Evolutionary conservation across 37 sponge, comb jelly and placozoan genomes (phyloP).

Genomic region (Ianthella basta): DNA sequence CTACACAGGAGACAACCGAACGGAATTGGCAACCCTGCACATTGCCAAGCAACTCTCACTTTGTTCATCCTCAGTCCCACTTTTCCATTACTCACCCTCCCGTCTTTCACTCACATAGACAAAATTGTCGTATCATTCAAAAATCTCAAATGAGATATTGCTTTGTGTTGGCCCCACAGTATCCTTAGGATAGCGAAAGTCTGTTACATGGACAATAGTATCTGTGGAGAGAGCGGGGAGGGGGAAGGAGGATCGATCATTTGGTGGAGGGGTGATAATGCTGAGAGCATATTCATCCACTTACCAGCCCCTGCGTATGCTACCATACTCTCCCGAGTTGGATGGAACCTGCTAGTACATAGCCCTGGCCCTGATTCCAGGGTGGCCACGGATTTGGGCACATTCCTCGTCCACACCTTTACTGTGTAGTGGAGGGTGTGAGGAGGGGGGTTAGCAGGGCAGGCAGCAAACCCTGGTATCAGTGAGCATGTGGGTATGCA

Average conservation of each 20-base stretch:
- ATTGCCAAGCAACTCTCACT: too few relatives aligned
- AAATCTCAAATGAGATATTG: slow-evolving; percentile 80
- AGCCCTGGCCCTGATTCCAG: slow-evolving; percentile 65
- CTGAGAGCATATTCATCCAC: too few relatives aligned
- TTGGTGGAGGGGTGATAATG: too few relatives aligned
- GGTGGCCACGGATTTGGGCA: slow-evolving; percentile 42
- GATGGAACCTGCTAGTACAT: slow-evolving; percentile 82
- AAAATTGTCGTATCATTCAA: slow-evolving; percentile 54
- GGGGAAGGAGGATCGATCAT: background rate
- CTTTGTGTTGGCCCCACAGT: slow-evolving; percentile 83
- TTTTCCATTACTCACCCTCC: too few relatives aligned
- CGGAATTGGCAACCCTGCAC: too few relatives aligned
- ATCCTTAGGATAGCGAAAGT: slow-evolving; percentile 58
- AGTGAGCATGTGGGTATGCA: too few relatives aligned
- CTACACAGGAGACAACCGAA: too few relatives aligned
- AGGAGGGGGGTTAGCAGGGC: too few relatives aligned
- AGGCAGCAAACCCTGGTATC: background rate
- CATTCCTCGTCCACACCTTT: slow-evolving; percentile 69
- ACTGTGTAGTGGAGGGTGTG: slow-evolving; percentile 20
- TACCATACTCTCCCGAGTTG: slow-evolving; percentile 38
- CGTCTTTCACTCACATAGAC: slow-evolving; percentile 86
- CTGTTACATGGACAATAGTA: slow-evolving; percentile 68
- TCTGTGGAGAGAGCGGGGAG: slow-evolving; percentile 41
- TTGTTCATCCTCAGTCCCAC: too few relatives aligned
- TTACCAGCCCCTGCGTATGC: slow-evolving; percentile 88